These are phyloP conservation scores for Todiramphus chloris DNA, from an alignment of 2,113 vertebrate species.

Conservation along the genomic window DNA sequence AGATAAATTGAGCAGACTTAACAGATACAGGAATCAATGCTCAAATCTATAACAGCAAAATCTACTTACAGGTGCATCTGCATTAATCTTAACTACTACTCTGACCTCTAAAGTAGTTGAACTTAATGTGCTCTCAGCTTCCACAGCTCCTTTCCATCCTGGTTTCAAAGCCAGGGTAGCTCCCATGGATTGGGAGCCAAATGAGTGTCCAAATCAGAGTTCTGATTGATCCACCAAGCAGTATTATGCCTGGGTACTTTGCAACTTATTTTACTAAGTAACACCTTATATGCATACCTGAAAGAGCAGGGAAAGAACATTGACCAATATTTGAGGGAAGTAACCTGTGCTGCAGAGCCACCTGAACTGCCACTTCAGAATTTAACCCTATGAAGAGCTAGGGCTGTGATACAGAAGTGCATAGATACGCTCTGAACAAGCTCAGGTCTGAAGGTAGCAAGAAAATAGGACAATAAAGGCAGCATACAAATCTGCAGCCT, in stretches of 20 bases:
- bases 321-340: neutral
- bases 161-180: neutral
- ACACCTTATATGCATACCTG: neutral
- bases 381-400: too few species aligned
- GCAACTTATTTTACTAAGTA: neutral
- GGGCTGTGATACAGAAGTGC: neutral
- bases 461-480: neutral
- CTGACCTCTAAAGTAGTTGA: neutral
- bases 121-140: neutral
- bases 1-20: neutral
- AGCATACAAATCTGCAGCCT: neutral
- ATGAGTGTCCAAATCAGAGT: neutral
- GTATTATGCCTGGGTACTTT: neutral
- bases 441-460: neutral
- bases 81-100: neutral
- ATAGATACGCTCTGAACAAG: neutral
- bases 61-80: neutral
- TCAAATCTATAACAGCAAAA: neutral
- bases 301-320: neutral
- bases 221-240: rapidly evolving
- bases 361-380: neutral
- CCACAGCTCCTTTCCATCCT: neutral
- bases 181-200: neutral
- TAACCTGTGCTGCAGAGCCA: neutral
- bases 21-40: neutral